Evolutionary conservation across 1,140 invertebrate species (phyloP).

Genomic region (Matsumurasca onukii): DNA sequence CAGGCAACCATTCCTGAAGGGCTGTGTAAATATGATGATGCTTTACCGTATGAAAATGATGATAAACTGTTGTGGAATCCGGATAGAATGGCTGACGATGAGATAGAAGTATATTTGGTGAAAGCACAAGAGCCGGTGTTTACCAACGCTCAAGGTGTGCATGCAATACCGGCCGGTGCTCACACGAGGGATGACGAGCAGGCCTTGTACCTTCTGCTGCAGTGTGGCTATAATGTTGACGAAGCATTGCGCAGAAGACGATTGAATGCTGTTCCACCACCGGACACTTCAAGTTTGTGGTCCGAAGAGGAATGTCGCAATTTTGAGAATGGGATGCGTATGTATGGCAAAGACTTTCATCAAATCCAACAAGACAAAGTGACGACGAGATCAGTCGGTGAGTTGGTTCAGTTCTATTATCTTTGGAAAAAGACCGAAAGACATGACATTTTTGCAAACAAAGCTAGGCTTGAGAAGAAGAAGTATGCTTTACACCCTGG

Average conservation of each 20-base stretch:
- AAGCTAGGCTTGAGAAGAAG: conserved; percentile 80
- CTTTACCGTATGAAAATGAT: conserved; percentile 93
- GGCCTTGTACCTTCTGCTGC: conserved; percentile 85
- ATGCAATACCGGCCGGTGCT: conserved; percentile 67
- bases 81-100: conserved; percentile 65
- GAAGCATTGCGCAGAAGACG: conserved; percentile 85
- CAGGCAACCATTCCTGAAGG: conserved; percentile 93
- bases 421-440: conserved; percentile 98
- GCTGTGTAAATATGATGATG: conserved; percentile 80
- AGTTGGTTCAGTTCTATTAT: conserved; percentile 98
- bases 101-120: conserved; percentile 79
- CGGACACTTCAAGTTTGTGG: conserved; percentile 84
- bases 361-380: conserved; percentile 93
- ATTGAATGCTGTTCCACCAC: conserved; percentile 70
- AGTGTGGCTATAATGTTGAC: conserved; percentile 93
- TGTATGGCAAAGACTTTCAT: conserved; percentile 95
- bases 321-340: conserved; percentile 92
- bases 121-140: conserved; percentile 60
- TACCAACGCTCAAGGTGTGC: conserved; percentile 53
- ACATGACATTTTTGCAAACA: conserved; percentile 87
- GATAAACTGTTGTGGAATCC: conserved; percentile 95
- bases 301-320: conserved; percentile 97
- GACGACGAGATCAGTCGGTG: conserved; percentile 91
- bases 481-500: conserved; percentile 86
- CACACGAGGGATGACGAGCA: conserved; percentile 93